Evolutionary conservation across 2,113 vertebrate species (phyloP).

Genomic region (Sisor rabdophorus): DNA sequence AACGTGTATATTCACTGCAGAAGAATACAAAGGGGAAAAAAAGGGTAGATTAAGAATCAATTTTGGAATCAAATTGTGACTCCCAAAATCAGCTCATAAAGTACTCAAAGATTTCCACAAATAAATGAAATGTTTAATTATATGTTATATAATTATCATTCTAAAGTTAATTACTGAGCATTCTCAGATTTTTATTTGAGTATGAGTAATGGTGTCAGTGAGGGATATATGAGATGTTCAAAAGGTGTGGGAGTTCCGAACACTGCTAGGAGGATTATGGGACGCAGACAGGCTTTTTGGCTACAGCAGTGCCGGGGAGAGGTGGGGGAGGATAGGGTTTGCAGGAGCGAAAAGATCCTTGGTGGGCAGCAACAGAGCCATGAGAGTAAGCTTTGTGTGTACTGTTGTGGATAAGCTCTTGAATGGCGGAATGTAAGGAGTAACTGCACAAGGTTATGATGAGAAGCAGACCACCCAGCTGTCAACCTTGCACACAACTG

Average conservation of each 20-base stretch:
- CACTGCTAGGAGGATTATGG: constrained; percentile 7
- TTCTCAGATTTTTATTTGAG: not conserved
- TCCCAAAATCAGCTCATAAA: too few species aligned
- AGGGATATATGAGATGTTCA: not conserved
- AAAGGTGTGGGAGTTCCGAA: constrained; percentile 14
- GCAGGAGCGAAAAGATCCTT: constrained; percentile 39
- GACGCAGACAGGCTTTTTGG: constrained; percentile 35
- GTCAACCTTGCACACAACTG: constrained; percentile 70
- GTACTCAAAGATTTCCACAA: too few species aligned
- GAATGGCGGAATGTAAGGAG: constrained; percentile 74
- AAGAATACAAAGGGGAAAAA: too few species aligned
- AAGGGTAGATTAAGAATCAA: too few species aligned
- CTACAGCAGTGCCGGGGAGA: constrained; percentile 24
- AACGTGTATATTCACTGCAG: too few species aligned
- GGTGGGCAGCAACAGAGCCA: constrained; percentile 59
- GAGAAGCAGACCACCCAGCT: constrained; percentile 73
- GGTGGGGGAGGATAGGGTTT: too few species aligned
- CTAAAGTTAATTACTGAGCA: not conserved
- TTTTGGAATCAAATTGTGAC: too few species aligned
- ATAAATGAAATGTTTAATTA: not conserved
- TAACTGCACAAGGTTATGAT: constrained; percentile 68
- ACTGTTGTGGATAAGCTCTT: constrained; percentile 67
- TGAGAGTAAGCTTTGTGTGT: constrained; percentile 72
- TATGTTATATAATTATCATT: not conserved
- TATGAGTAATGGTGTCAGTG: not conserved